Evolutionary conservation across 2,888 invertebrate genomes (phyloP).

Genomic region (Dione juno): DNA sequence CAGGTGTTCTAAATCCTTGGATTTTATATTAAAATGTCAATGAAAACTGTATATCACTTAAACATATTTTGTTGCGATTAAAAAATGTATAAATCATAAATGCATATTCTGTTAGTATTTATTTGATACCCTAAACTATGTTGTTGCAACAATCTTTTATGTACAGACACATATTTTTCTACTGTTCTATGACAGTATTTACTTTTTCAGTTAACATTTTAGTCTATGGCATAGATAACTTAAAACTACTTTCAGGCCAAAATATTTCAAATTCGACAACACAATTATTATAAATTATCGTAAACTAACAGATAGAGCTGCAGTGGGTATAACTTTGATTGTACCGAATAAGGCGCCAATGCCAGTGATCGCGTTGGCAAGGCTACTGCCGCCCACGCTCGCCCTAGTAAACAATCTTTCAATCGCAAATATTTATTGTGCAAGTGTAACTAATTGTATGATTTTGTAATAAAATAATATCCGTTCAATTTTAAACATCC

Average conservation of each 20-base stretch:
- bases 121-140: no score
- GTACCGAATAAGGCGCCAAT: slow-evolving; percentile 67
- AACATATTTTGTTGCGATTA: no score
- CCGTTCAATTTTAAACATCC: background rate
- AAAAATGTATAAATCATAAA: no score
- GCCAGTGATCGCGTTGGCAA: slow-evolving; percentile 62
- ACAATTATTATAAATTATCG: background rate
- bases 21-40: no score
- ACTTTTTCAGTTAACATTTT: background rate
- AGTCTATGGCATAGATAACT: background rate
- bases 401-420: slow-evolving; percentile 48
- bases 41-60: no score
- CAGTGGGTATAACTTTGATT: slow-evolving; percentile 36
- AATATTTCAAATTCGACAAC: background rate
- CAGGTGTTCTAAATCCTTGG: no score
- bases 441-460: background rate
- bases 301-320: background rate
- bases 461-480: background rate
- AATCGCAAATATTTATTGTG: slow-evolving; percentile 32
- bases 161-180: no score
- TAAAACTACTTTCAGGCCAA: background rate
- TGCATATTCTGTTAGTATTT: no score
- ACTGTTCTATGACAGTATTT: no score
- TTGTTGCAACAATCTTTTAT: no score
- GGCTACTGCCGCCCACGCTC: slow-evolving; percentile 68